These are phyloP conservation scores for Cydia pomonella DNA, from an alignment of 1,140 invertebrate species.

Conservation along the genomic window DNA sequence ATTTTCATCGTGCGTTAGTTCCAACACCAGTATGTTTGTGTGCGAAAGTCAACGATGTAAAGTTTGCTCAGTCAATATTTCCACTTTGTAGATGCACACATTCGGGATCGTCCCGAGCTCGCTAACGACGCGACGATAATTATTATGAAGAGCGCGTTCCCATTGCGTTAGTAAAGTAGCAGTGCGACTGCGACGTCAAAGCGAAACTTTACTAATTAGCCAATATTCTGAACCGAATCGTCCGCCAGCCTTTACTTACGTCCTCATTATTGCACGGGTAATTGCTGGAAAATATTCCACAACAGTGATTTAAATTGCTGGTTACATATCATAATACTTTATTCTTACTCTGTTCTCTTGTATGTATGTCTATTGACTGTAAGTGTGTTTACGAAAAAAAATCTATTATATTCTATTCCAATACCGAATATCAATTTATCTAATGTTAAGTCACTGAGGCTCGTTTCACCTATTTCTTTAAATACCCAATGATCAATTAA, in stretches of 20 bases:
- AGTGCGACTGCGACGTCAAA: neutral
- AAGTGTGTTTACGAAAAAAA: no score
- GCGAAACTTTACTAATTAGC: slow-evolving; percentile 16
- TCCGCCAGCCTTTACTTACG: neutral
- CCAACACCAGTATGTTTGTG: neutral
- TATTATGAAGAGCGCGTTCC: slow-evolving; percentile 6
- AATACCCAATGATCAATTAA: no score
- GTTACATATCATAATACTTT: no score
- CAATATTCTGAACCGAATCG: slow-evolving; percentile 3
- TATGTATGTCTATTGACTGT: no score
- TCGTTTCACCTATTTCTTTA: no score
- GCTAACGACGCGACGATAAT: slow-evolving; percentile 1
- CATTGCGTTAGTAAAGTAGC: slow-evolving; percentile 4
- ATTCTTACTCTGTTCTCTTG: no score
- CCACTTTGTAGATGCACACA: slow-evolving; percentile 7
- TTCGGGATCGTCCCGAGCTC: neutral
- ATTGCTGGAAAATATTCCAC: neutral
- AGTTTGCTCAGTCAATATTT: slow-evolving; percentile 5
- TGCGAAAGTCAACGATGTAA: neutral
- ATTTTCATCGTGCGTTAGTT: neutral
- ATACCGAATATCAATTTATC: no score
- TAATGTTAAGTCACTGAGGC: no score
- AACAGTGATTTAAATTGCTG: no score
- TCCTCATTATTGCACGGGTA: neutral
- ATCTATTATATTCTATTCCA: no score